Evolutionary conservation across 2,797 vertebrate genomes (phyloP), one percentile per base, ranked within the genome.

Genomic region (Mycteria americana): DNA sequence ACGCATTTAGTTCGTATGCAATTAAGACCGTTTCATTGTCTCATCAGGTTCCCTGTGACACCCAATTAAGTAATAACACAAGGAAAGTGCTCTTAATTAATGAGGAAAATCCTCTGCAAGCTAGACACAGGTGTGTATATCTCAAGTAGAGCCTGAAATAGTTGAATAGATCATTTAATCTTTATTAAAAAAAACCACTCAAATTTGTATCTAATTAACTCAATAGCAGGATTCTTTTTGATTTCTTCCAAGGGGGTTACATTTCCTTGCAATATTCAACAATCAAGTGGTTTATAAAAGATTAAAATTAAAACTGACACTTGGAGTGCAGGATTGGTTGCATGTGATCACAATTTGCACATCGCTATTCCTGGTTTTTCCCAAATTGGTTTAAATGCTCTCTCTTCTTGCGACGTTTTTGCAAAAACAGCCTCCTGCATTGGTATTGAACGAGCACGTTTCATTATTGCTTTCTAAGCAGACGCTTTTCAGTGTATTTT

Each of bases 11-110:
- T 70, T 80, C 89, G 92, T 68, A 75, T 69, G 95, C 97, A 98
- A 98, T 98, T 98, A 98, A 97, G 86, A 96, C 93, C 87, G 56
- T 97, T 97, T 95, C 96, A 96, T 95, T 97, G 96, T 97, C 97
- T 97, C 95, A 96, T 92, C 96, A 95, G 85, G 85, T 73, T 97
- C 93, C 94, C 88, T 72, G 63, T 75, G 95, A 94, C 91, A 97
- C 76, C 92, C 96, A 98, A 96, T 97, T 97, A 98, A 97, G 91
- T 92, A 97, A 96, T 95, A 97, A 96, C 95, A 96, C 70, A 77
- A 91, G 88, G 84, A 84, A 97, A 95, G 88, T 91, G 77, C 85
- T 97, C 95, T 97, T 98, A 98, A 98, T 97, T 98, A 97, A 39
- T n/a, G 94, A 97, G 91, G 79, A 90, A 97, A 97, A 91, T 77